Base-by-base conservation (phyloP, 1,140 invertebrate genomes). In the Drosophila sp. region DNA sequence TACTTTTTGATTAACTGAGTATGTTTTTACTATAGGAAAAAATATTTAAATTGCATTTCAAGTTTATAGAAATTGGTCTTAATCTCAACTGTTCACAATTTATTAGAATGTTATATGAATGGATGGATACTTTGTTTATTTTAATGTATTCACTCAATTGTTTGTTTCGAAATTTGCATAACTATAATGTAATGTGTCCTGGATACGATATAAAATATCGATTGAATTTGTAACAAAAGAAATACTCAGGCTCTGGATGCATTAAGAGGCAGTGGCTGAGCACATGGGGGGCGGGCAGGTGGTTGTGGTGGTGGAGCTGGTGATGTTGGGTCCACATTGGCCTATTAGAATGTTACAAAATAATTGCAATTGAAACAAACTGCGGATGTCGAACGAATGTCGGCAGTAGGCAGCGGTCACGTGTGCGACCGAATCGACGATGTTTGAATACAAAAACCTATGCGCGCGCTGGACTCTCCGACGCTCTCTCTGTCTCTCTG, bases 271-370 rank as follows among this genome's bases (percentile, higher is more conserved):
- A 23, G 6, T 25, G 44, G 44, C n/a, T 17, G 17, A 44, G 17
- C 17, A 17, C 1, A 40, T 33, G 32, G 4, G 4, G 44, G 23
- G 23, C 6, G 17, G 44, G 44, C 6, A n/a, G 44, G 23, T 47
- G 44, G 44, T 47, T 25, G 44, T 47, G 56, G n/a, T 8, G 30
- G 32, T 8, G 17, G 17, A 7, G 17, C 17, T 8, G 50, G 60
- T 63, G 61, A 7, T 40, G 66, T 68, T 79, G 79, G 79, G 69
- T 64, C 67, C 25, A 70, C 44, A 66, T 66, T 84, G 85, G 77
- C 84, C 84, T 89, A 89, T 89, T 89, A 80, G 85, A 89, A 89
- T 89, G 84, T 89, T 85, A 90, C 84, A 89, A 86, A 80, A 66
- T 69, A 72, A 89, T 90, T 89, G 84, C 77, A 89, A 89, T 80